Percentiles rank a stretch among this genome's conserved stretches.
Evolutionary conservation across 2,113 vertebrate species (phyloP).

Genomic region (Hippocampus zosterae): DNA sequence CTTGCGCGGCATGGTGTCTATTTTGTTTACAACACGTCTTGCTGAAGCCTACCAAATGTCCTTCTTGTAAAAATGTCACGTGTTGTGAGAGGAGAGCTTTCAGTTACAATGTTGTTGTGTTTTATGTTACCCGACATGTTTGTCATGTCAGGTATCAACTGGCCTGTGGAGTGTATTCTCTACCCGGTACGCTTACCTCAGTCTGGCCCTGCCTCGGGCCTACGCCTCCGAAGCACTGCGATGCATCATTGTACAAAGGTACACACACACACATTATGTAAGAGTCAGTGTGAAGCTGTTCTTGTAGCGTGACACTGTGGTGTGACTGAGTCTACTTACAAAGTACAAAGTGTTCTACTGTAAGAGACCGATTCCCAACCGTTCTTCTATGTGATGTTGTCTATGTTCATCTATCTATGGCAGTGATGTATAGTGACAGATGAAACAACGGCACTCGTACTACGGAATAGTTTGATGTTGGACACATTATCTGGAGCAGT

Average conservation of each 20-base stretch:
- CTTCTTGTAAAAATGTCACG: neutral
- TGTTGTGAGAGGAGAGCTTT: neutral
- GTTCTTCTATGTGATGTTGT: neutral
- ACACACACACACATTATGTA: neutral
- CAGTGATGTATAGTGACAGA: too few relatives aligned
- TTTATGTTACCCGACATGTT: slow-evolving; percentile 9
- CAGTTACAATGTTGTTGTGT: neutral
- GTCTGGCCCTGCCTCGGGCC: slow-evolving; percentile 74
- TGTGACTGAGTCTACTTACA: neutral
- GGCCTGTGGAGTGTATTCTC: slow-evolving; percentile 75
- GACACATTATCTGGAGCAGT: too few relatives aligned
- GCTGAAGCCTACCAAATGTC: neutral
- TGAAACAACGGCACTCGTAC: too few relatives aligned
- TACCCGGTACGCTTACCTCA: slow-evolving; percentile 73
- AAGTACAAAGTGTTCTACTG: neutral
- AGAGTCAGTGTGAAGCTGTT: neutral
- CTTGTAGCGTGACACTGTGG: neutral
- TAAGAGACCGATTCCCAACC: neutral
- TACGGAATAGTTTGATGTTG: too few relatives aligned
- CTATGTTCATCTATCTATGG: too few relatives aligned
- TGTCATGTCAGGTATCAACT: slow-evolving; percentile 67
- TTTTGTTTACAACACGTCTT: neutral
- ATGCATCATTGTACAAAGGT: slow-evolving; percentile 77
- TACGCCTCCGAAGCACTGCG: slow-evolving; percentile 73
- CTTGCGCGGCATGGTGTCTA: slow-evolving; percentile 53